Base-by-base conservation (phyloP, 2,888 invertebrate genomes). In the Nudaria mundana region DNA sequence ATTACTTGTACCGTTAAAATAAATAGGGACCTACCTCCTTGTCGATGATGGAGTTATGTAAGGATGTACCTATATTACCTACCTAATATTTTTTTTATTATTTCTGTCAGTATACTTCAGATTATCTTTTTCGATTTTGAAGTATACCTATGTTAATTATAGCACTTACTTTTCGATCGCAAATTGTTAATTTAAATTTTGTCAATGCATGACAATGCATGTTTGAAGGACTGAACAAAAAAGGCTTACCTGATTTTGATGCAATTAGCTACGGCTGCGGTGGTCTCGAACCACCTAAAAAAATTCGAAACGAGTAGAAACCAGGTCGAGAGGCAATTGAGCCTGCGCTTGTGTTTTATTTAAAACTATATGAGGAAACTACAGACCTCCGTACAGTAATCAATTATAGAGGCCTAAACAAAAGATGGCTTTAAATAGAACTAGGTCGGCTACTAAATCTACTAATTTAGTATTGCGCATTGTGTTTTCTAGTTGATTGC, bases 1-100 rank as follows among this genome's bases (percentile, higher is more conserved):
- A 35, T 46, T 5, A 38, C 30, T 40, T 34, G 39, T 46, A 42
- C 53, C 52, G 56, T 56, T 52, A 46, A 50, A 29, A 35, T 43
- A 48, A 48, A 43, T 18, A 35, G n/a, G n/a, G n/a, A n/a, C n/a
- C n/a, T n/a, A n/a, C 26, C 43, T 37, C 12, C 8, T 20, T 25
- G 4, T 18, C n/a, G 18, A 25, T 32, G 20, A 15, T 36, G 7
- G 3, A 2, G 30, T 50, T 43, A 40, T 20, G 39, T 52, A 59
- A 47, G 13, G 18, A 39, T 30, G 34, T 55, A 47, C 41, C n/a
- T n/a, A n/a, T n/a, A n/a, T 48, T 39, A 56, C 45, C 44, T 45
- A 29, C 28, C 18, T 30, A 35, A 38, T 39, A 23, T 22, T 13
- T 15, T 20, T n/a, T 4, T 25, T 25, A 11, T 11, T n/a, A n/a